These are phyloP conservation scores for Ophion costatus DNA, from an alignment of 2,888 invertebrate genomes.

Conservation along the genomic window DNA sequence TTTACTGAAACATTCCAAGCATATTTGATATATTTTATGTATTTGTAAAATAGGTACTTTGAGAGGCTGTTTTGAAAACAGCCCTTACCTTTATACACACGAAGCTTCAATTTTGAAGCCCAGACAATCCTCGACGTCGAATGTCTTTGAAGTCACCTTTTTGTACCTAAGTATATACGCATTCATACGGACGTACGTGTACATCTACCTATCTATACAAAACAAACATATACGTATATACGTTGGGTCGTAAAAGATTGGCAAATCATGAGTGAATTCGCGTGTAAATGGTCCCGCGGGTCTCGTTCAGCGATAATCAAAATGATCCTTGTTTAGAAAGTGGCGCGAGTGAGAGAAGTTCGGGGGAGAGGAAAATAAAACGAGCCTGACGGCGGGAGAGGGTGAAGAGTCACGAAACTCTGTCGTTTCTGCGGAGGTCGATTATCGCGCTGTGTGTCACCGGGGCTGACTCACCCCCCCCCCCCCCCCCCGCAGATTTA, in stretches of 20 bases:
- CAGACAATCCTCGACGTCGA: too few species aligned
- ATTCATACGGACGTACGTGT: too few species aligned
- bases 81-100: too few species aligned
- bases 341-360: not conserved
- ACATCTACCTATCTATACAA: too few species aligned
- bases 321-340: constrained; percentile 62
- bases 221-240: too few species aligned
- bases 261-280: constrained; percentile 33
- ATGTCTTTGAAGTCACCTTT: too few species aligned
- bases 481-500: constrained; percentile 58
- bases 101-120: too few species aligned
- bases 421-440: constrained; percentile 53
- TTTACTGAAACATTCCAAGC: too few species aligned
- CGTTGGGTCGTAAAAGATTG: constrained; percentile 28
- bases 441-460: constrained; percentile 62
- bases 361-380: not conserved
- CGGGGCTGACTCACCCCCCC: constrained; percentile 55
- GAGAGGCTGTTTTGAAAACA: too few species aligned
- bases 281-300: constrained; percentile 45
- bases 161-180: too few species aligned
- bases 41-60: too few species aligned
- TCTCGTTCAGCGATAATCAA: constrained; percentile 60
- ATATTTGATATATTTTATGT: too few species aligned
- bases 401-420: constrained; percentile 48
- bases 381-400: not conserved